These are phyloP conservation scores for Paratilapia polleni DNA, from an alignment of 2,113 vertebrate species.

Conservation along the genomic window DNA sequence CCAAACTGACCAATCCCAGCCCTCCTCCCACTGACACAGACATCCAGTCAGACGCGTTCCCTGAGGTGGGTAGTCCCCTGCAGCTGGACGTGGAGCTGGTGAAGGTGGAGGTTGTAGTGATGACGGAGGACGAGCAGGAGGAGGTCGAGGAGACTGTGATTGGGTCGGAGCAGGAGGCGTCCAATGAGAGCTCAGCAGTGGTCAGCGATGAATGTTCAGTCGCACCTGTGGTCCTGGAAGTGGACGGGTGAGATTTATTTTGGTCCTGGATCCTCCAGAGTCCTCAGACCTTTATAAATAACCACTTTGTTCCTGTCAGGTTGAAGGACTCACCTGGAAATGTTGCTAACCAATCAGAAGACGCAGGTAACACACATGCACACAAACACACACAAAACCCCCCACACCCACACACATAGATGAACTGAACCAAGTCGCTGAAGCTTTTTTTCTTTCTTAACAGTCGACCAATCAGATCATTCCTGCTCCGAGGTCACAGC, in stretches of 20 bases:
- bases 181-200: constrained; percentile 13
- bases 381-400: no score
- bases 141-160: constrained; percentile 26
- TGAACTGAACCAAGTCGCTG: not conserved
- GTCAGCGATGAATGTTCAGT: not conserved
- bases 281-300: not conserved
- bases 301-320: constrained; percentile 8
- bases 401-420: not conserved
- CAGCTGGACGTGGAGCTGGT: constrained; percentile 35
- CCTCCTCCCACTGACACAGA: not conserved
- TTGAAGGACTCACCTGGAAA: constrained; percentile 34
- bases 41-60: constrained; percentile 24
- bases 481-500: constrained; percentile 25
- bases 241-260: constrained; percentile 42
- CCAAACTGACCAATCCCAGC: constrained; percentile 22
- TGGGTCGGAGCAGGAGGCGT: not conserved
- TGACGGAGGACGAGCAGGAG: constrained; percentile 35
- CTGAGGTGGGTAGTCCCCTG: not conserved
- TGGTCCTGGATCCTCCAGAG: not conserved
- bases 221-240: not conserved
- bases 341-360: constrained; percentile 8
- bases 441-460: not conserved
- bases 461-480: constrained; percentile 31
- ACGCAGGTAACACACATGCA: constrained; percentile 16
- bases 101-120: constrained; percentile 58